phyloP scores from a whole-genome alignment of 2,113 vertebrate species.

The Morone chrysops region DNA sequence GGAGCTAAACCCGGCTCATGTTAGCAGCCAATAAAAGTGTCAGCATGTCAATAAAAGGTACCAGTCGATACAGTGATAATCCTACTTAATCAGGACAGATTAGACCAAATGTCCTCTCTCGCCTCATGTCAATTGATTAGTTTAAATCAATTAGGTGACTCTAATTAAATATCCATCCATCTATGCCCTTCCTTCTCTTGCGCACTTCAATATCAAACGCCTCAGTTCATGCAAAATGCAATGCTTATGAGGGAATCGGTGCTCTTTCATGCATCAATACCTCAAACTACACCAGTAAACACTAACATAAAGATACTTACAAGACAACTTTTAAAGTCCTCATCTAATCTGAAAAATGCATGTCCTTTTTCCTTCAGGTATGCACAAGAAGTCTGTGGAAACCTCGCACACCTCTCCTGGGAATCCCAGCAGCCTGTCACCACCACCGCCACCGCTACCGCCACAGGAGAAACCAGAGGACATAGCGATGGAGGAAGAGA shows the following conservation, averaged over 20 bases:
- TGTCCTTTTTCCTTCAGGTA: slow-evolving; percentile 89
- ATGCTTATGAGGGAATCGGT: background rate
- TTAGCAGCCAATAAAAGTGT: slow-evolving; percentile 62
- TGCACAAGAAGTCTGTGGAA: slow-evolving; percentile 99
- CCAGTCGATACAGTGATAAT: slow-evolving; percentile 75
- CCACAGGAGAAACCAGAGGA: slow-evolving; percentile 84
- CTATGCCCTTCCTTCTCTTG: slow-evolving; percentile 3
- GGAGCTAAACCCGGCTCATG: slow-evolving; percentile 24
- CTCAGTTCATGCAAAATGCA: background rate
- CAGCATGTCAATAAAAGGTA: slow-evolving; percentile 59
- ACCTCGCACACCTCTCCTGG: slow-evolving; percentile 84
- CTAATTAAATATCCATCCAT: slow-evolving; percentile 68
- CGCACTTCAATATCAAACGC: slow-evolving; percentile 14
- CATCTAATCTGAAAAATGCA: slow-evolving; percentile 86
- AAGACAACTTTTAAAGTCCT: background rate
- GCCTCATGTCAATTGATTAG: slow-evolving; percentile 76
- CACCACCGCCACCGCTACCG: background rate
- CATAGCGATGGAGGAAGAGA: slow-evolving; percentile 82
- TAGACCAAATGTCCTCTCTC: slow-evolving; percentile 57
- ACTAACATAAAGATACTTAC: background rate
- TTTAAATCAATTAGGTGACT: slow-evolving; percentile 68
- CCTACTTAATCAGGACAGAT: slow-evolving; percentile 79
- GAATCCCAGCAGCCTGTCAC: slow-evolving; percentile 84
- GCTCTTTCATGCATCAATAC: background rate
- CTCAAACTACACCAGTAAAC: background rate